phyloP scores from a whole-genome alignment of 2,113 vertebrate genomes.

The Romanogobio albipinnatus region DNA sequence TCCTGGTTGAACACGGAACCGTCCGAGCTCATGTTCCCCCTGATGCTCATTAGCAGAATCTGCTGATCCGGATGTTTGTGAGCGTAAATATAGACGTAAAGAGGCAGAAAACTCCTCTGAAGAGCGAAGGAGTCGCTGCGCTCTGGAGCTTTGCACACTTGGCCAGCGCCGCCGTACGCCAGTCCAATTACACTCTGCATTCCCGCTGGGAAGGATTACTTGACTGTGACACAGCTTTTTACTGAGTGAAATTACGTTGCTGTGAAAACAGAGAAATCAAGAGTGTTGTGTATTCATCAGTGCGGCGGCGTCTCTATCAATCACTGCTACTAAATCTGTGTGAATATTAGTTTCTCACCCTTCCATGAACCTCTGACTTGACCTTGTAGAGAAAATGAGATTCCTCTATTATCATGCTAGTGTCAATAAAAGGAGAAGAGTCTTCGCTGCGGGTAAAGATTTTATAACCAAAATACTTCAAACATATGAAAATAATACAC shows the following conservation, averaged over 20 bases:
- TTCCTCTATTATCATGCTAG: background rate
- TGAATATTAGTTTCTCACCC: background rate
- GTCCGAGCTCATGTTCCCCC: background rate
- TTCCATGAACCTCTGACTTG: background rate
- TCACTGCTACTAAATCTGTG: background rate
- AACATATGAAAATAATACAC: background rate
- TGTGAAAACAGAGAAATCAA: constrained; percentile 10
- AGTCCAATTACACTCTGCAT: constrained; percentile 15
- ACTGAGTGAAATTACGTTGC: background rate
- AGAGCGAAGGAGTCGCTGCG: background rate
- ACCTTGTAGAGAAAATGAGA: background rate
- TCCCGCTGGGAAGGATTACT: constrained; percentile 20
- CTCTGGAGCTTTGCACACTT: background rate
- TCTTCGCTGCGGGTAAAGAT: no score
- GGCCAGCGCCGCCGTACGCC: background rate
- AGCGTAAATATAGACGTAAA: background rate
- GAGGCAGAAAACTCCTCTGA: background rate
- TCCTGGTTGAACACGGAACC: background rate
- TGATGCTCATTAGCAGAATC: constrained; percentile 7
- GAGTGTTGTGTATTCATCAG: background rate
- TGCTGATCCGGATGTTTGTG: constrained; percentile 5
- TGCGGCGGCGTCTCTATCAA: background rate
- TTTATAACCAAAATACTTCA: background rate
- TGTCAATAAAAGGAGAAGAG: no score
- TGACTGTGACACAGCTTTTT: background rate